Percentiles rank a stretch among this genome's conserved stretches.
Evolutionary conservation across 2,113 vertebrate genomes (phyloP).

Genomic region (Thamnaconus septentrionalis): DNA sequence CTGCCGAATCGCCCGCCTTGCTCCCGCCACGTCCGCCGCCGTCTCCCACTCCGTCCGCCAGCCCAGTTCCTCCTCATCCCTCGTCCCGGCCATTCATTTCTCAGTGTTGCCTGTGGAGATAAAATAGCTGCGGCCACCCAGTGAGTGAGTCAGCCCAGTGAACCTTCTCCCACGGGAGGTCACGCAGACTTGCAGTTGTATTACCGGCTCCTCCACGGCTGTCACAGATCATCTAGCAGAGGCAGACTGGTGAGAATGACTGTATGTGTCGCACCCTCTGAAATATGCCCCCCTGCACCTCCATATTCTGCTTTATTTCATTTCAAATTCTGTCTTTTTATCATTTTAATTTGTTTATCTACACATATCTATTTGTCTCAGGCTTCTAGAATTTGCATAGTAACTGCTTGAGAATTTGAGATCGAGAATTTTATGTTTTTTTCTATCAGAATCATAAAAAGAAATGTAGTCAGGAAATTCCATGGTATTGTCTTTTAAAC

Average conservation of each 20-base stretch:
- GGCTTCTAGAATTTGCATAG: no score
- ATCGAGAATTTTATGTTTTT: no score
- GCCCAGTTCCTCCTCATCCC: constrained; percentile 20
- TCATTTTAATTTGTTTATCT: no score
- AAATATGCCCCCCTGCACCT: neutral
- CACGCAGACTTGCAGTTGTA: constrained; percentile 44
- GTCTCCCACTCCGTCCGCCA: constrained; percentile 7
- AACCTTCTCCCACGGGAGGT: constrained; percentile 43
- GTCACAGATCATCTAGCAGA: constrained; percentile 31
- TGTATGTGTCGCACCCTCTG: constrained; percentile 46
- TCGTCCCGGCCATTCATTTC: constrained; percentile 37
- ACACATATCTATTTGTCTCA: no score
- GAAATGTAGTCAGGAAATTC: no score
- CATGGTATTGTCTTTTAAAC: no score
- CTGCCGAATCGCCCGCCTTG: constrained; percentile 31
- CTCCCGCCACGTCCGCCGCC: constrained; percentile 22
- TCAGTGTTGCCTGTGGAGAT: constrained; percentile 52
- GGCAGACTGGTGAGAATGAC: constrained; percentile 44
- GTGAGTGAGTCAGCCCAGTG: constrained; percentile 24
- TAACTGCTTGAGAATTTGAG: no score
- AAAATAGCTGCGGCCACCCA: constrained; percentile 33
- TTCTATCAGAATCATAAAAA: no score
- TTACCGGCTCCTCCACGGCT: constrained; percentile 45
- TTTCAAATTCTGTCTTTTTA: no score
- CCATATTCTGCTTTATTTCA: no score